Evolutionary conservation across 2,888 invertebrate species (phyloP).

Genomic region (Allygus modestus): DNA sequence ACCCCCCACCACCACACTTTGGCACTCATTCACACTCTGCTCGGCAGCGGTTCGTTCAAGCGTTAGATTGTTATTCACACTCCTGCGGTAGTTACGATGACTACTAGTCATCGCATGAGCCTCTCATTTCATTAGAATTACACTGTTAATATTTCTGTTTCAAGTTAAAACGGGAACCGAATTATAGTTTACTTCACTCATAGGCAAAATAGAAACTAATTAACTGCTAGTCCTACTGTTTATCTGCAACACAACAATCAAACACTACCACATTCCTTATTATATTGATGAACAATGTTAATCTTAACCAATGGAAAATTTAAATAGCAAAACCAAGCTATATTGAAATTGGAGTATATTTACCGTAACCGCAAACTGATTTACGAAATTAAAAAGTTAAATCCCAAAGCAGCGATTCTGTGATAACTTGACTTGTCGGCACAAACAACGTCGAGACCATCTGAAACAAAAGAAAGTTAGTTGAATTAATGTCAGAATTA

Average conservation of each 20-base stretch:
- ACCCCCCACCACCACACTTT: conserved; percentile 61
- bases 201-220: neutral
- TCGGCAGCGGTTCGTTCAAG: conserved; percentile 64
- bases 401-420: conserved; percentile 4
- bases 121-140: conserved; percentile 24
- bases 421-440: conserved; percentile 28
- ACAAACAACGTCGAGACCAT: conserved; percentile 25
- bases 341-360: conserved; percentile 13
- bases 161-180: neutral
- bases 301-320: conserved; percentile 15
- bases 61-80: conserved; percentile 68
- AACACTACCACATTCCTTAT: conserved; percentile 46
- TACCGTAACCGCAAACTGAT: conserved; percentile 34
- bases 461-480: conserved; percentile 26
- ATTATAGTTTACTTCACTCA: neutral
- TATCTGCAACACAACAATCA: conserved; percentile 8
- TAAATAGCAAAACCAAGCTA: conserved; percentile 36
- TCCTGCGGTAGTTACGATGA: conserved; percentile 68
- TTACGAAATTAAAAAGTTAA: conserved; percentile 55
- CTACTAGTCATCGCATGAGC: conserved; percentile 69
- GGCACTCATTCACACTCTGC: conserved; percentile 50
- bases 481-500: too few relatives aligned
- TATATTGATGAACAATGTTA: conserved; percentile 8
- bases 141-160: conserved; percentile 11
- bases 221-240: conserved; percentile 26